phyloP scores from a whole-genome alignment of 2,797 vertebrate genomes.

The Calcarius lapponicus region DNA sequence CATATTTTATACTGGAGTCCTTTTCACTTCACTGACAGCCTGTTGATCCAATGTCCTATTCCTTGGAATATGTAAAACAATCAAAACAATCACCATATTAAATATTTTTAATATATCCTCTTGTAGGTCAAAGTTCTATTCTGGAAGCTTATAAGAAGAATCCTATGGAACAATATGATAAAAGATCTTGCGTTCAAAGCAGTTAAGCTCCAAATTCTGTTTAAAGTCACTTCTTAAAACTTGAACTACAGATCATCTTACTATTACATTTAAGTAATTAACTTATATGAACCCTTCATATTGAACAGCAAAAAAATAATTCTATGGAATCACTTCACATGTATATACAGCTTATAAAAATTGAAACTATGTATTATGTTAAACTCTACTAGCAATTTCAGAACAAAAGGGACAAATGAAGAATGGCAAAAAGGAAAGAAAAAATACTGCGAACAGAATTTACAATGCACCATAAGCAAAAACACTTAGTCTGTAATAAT shows the following conservation, averaged over 20 bases:
- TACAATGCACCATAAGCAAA: slow-evolving; percentile 78
- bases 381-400: slow-evolving; percentile 54
- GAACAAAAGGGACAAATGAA: slow-evolving; percentile 43
- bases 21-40: background rate
- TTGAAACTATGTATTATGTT: slow-evolving; percentile 32
- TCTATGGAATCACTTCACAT: background rate
- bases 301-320: slow-evolving; percentile 48
- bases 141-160: slow-evolving; percentile 16
- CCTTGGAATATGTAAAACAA: background rate
- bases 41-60: slow-evolving; percentile 11
- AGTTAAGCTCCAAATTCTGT: slow-evolving; percentile 30
- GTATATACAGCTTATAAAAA: slow-evolving; percentile 39
- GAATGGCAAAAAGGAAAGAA: slow-evolving; percentile 62
- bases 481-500: slow-evolving; percentile 80
- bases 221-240: slow-evolving; percentile 31
- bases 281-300: slow-evolving; percentile 16
- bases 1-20: slow-evolving; percentile 15
- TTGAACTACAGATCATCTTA: background rate
- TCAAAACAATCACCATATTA: background rate
- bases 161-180: background rate
- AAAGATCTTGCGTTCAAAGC: slow-evolving; percentile 5
- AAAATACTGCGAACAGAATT: slow-evolving; percentile 73
- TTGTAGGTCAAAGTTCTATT: slow-evolving; percentile 2
- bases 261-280: background rate
- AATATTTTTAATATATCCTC: background rate